Evolutionary conservation across 2,888 invertebrate species (phyloP), one percentile per base, ranked within the genome.

Genomic region (Euzophera pinguis): DNA sequence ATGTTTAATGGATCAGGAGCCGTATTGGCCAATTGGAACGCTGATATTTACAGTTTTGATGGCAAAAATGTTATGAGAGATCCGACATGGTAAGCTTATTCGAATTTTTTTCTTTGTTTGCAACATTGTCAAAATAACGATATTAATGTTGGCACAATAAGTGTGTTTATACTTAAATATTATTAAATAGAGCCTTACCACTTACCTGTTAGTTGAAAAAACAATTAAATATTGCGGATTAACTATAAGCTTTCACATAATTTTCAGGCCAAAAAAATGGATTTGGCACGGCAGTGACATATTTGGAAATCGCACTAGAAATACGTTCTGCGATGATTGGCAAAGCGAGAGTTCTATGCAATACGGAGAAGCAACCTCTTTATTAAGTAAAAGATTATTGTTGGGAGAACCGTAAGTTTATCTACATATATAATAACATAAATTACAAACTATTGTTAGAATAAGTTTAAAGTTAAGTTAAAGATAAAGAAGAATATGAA

Each of bases 221-320:
- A 29, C 7, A 29, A 4, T 29, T 29, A 29, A 6, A 29, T 7
- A 6, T 29, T 29, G 7, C 29, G 29, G 4, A 7, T 29, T 29
- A 4, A 29, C 29, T 29, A 4, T 32, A 8, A 34, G 10, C 34
- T 53, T 32, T 27, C 22, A 60, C 62, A 48, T 17, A 42, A n/a
- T 22, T 39, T 60, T 34, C 56, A 87, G 88, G 88, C 79, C 80
- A 12, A 64, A 65, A 0, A 84, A 82, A 65, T 73, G 65, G 0
- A 61, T 84, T 9, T 90, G 89, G 89, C 86, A 85, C 48, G 89
- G 89, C 0, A 69, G 73, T 43, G 54, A 68, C 13, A 6, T 54
- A 0, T 37, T 49, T 0, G 82, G 84, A 0, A 50, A 63, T 0
- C 66, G 67, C 3, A 51, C 64, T 0, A 41, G 54, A 6, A 42